Conservation (phyloP, 1,140 invertebrate genomes). For the Drosophila kepulauana region DNA sequence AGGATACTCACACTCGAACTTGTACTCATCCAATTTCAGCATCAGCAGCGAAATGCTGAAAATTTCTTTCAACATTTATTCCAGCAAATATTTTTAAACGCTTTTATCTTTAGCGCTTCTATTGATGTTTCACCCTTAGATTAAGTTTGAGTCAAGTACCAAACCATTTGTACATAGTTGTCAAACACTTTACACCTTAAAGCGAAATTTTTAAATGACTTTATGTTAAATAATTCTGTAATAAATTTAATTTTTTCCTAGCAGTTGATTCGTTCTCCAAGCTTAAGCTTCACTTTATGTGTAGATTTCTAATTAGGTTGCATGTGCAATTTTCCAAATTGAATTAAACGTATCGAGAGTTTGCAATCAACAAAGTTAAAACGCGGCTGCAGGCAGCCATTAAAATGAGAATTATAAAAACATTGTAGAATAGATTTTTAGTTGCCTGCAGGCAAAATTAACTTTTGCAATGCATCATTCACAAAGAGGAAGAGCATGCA, state of each 20-base stretch:
- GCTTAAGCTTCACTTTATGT: too few relatives aligned
- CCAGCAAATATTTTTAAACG: slow-evolving; percentile 12
- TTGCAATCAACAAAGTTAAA: slow-evolving; percentile 25
- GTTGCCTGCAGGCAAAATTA: slow-evolving; percentile 26
- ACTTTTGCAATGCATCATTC: slow-evolving; percentile 27
- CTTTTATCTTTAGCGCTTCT: slow-evolving; percentile 1
- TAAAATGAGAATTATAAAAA: slow-evolving; percentile 34
- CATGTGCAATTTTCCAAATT: not conserved
- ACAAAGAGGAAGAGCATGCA: slow-evolving; percentile 10
- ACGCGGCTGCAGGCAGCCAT: not conserved
- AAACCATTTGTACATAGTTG: not conserved
- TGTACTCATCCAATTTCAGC: slow-evolving; percentile 7
- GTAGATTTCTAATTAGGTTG: too few relatives aligned
- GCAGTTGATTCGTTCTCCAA: too few relatives aligned
- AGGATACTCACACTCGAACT: not conserved
- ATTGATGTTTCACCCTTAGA: not conserved
- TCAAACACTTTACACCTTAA: not conserved
- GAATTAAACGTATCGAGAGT: slow-evolving; percentile 7
- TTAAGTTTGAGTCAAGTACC: not conserved
- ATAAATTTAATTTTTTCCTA: too few relatives aligned
- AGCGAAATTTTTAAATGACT: too few relatives aligned
- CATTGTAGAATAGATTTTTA: slow-evolving; percentile 21
- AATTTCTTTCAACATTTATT: slow-evolving; percentile 25
- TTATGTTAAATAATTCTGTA: too few relatives aligned
- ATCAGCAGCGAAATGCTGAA: slow-evolving; percentile 35